Base-by-base conservation (phyloP, 2,113 vertebrate genomes). In the Thryonomys swinderianus region DNA sequence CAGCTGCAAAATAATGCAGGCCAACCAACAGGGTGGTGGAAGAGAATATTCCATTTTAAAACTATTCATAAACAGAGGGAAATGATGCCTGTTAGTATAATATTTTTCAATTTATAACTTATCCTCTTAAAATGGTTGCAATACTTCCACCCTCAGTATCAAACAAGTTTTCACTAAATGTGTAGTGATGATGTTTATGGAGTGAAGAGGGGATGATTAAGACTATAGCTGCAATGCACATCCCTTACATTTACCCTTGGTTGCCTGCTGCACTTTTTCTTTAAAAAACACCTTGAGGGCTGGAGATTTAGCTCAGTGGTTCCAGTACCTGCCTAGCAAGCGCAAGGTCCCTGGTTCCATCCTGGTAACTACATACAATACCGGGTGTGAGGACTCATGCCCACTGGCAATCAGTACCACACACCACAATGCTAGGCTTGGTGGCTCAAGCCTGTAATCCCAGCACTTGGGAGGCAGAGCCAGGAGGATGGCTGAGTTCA, bases 41-140 rank as follows among this genome's bases (percentile, higher is more conserved):
- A 93, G 53, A 59, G 51, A 83, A 79, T n/a, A 81, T 23, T 55
- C 61, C 2, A 69, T 76, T 73, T 78, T 45, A 81, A 91, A 92
- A 67, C 73, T 67, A 57, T 42, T 91, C 17, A 66, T 40, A 85
- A 86, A 89, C 18, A 87, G 89, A 92, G 53, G 40, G 79, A 66
- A 82, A 71, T 62, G 21, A 55, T 57, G 67, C 51, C 64, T 84
- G 67, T 74, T 48, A 55, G 23, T 5, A 42, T 61, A 53, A 61
- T 78, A 66, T 48, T 66, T 76, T 88, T 81, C 34, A 73, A 66
- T 20, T 64, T 83, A 64, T n/a, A 64, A 62, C 9, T 48, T 59
- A 79, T 34, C 45, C 10, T 64, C 6, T 59, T 83, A 69, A 78
- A 80, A 69, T 5, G 83, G 62, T 32, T 91, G 7, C 32, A 55